These are phyloP conservation scores for Pygocentrus nattereri DNA, from an alignment of 2,797 vertebrate genomes.

Conservation along the genomic window DNA sequence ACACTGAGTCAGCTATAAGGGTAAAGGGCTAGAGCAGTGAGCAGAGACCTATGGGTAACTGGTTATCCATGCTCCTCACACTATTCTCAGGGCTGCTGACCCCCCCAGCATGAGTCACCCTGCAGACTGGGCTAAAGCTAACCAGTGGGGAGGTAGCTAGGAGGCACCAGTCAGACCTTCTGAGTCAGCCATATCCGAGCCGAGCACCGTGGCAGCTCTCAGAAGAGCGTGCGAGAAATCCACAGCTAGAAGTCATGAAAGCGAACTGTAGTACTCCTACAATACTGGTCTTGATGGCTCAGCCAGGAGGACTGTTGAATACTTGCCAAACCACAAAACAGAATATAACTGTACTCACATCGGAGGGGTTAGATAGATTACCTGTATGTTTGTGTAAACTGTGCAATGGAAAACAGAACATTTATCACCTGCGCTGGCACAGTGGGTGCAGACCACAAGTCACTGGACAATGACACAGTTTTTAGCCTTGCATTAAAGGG, in stretches of 20 bases:
- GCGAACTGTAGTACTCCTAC: not conserved
- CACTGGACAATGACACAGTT: no score
- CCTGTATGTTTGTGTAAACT: no score
- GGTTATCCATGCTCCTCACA: constrained; percentile 6
- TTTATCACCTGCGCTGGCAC: no score
- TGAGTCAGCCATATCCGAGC: constrained; percentile 11
- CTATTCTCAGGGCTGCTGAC: constrained; percentile 31
- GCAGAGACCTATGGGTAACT: not conserved
- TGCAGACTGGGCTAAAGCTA: constrained; percentile 27
- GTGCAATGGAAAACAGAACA: no score
- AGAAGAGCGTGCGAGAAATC: not conserved
- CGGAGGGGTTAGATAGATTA: not conserved
- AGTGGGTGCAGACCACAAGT: no score
- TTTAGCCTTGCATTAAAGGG: no score
- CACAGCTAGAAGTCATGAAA: not conserved
- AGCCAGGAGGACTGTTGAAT: not conserved
- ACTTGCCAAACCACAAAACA: not conserved
- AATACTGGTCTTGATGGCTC: not conserved
- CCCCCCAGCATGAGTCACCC: constrained; percentile 31
- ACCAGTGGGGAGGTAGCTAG: constrained; percentile 7
- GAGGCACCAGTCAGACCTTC: constrained; percentile 25
- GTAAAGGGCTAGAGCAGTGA: not conserved
- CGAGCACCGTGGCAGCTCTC: constrained; percentile 20
- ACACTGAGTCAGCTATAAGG: not conserved
- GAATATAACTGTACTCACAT: not conserved